Evolutionary conservation across 2,888 invertebrate species (phyloP).

Genomic region (Metalampra italica): DNA sequence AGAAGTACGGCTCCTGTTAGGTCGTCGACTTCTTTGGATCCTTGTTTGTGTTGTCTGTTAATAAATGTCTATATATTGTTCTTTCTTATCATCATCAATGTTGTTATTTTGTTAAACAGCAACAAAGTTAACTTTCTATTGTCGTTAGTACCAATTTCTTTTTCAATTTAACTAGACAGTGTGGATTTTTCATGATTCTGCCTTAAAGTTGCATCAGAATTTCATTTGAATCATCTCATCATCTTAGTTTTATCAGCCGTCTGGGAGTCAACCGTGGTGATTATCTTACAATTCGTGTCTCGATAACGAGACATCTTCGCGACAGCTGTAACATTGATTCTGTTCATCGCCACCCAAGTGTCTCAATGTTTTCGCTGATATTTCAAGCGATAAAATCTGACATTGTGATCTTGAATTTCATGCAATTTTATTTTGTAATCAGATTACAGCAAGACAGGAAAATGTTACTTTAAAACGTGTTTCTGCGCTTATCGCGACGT

Average conservation of each 20-base stretch:
- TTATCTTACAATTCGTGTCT: neutral
- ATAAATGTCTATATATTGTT: too few relatives aligned
- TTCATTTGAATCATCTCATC: neutral
- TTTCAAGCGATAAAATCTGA: slow-evolving; percentile 3
- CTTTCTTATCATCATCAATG: too few relatives aligned
- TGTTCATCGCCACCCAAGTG: neutral
- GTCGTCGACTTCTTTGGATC: too few relatives aligned
- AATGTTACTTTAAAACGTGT: neutral
- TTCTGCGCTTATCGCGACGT: neutral
- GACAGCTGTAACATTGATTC: slow-evolving; percentile 4
- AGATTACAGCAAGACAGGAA: neutral
- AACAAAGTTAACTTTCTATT: too few relatives aligned
- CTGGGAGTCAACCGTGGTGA: neutral
- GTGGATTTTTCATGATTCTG: too few relatives aligned
- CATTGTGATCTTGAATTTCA: slow-evolving; percentile 5
- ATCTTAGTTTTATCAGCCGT: neutral
- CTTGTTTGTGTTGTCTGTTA: too few relatives aligned
- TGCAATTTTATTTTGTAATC: neutral
- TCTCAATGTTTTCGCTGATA: slow-evolving; percentile 1
- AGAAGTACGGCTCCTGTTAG: too few relatives aligned
- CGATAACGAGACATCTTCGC: neutral
- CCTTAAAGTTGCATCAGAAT: neutral
- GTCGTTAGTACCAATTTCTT: too few relatives aligned
- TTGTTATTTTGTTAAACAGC: too few relatives aligned
- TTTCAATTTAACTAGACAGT: too few relatives aligned